Evolutionary conservation across 2,113 vertebrate genomes (phyloP).

Genomic region (Pavo muticus): DNA sequence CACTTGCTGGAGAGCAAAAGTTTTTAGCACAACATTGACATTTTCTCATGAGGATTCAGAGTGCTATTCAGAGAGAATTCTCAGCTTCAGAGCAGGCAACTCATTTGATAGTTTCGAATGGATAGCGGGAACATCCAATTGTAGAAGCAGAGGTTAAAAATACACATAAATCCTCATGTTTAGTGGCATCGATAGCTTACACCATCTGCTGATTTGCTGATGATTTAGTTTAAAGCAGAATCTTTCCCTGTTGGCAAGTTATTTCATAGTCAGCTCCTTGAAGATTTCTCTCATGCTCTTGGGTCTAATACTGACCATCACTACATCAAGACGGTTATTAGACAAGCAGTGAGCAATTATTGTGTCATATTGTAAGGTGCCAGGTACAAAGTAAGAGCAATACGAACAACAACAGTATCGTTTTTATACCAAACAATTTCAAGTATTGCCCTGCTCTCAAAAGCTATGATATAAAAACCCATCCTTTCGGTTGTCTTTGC

Average conservation of each 20-base stretch:
- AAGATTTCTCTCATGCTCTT: not conserved
- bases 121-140: not conserved
- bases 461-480: not conserved
- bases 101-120: not conserved
- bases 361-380: not conserved
- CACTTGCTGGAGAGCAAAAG: not conserved
- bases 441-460: not conserved
- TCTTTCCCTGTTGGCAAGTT: not conserved
- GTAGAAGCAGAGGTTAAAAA: not conserved
- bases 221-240: not conserved
- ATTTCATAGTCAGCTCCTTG: not conserved
- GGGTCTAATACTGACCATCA: not conserved
- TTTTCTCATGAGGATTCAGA: not conserved
- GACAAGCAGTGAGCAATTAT: not conserved
- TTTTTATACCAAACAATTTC: not conserved
- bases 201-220: not conserved
- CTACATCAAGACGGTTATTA: rapidly evolving
- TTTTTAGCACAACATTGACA: not conserved
- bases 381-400: not conserved
- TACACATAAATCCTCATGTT: not conserved
- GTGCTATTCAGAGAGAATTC: not conserved
- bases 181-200: not conserved
- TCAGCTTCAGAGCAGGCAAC: not conserved
- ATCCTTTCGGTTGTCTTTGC: not conserved
- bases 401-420: rapidly evolving